Conservation (phyloP, 2,113 vertebrate species). For the Nipponia nippon region DNA sequence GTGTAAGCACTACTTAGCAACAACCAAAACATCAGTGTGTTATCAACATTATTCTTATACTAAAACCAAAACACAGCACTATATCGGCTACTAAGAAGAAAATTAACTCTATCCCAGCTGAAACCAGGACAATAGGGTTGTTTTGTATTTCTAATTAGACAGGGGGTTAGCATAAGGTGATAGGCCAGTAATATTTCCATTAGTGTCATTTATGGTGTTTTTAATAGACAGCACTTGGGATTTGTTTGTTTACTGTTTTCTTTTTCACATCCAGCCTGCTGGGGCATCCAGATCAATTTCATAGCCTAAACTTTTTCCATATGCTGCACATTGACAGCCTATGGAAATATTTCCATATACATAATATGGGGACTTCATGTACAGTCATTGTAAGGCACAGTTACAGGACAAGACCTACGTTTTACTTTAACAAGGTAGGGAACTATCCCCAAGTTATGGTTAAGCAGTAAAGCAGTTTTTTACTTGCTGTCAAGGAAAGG, state of each 20-base stretch:
- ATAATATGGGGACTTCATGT: not conserved
- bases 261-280: not conserved
- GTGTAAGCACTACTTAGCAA: too few relatives aligned
- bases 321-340: not conserved
- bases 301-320: not conserved
- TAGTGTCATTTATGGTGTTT: not conserved
- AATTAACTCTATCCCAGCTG: too few relatives aligned
- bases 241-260: not conserved
- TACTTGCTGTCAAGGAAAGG: not conserved
- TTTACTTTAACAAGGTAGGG: not conserved
- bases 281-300: not conserved
- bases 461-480: not conserved
- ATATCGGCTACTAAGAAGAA: too few relatives aligned
- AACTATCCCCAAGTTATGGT: not conserved
- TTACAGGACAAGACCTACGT: not conserved
- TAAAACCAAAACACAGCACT: too few relatives aligned
- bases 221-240: not conserved
- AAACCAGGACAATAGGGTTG: not conserved
- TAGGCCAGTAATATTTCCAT: not conserved
- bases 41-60: too few relatives aligned
- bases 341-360: not conserved
- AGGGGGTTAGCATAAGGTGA: not conserved
- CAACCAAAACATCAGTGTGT: too few relatives aligned
- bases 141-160: not conserved
- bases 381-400: not conserved